phyloP scores from a whole-genome alignment of 2,888 invertebrate genomes.

The Lysandra coridon region DNA sequence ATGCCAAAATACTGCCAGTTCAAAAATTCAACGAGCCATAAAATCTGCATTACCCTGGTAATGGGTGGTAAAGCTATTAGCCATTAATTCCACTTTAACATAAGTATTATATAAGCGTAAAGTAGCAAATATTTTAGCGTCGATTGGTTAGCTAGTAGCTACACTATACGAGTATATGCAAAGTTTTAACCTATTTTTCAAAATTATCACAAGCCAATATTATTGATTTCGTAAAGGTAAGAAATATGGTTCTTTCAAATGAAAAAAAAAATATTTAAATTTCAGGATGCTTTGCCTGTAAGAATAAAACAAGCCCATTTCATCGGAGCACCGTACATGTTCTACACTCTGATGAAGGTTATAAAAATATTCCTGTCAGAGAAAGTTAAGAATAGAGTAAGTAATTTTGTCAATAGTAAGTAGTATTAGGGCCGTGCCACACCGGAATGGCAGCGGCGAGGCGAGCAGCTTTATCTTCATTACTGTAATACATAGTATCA shows the following conservation, averaged over 20 bases:
- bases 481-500: too few species aligned
- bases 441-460: too few species aligned
- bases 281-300: constrained; percentile 78
- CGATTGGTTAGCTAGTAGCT: too few species aligned
- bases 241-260: not conserved
- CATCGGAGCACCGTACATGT: constrained; percentile 69
- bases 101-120: too few species aligned
- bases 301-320: constrained; percentile 77
- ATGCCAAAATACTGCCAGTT: not conserved
- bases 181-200: too few species aligned
- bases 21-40: not conserved
- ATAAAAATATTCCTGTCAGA: constrained; percentile 62
- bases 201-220: too few species aligned
- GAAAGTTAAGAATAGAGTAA: not conserved
- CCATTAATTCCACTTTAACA: not conserved
- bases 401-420: not conserved
- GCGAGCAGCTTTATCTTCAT: too few species aligned
- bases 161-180: too few species aligned
- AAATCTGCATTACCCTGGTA: not conserved
- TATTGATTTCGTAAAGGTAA: too few species aligned
- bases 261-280: constrained; percentile 35
- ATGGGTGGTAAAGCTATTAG: not conserved
- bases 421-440: too few species aligned
- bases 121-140: too few species aligned
- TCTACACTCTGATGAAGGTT: constrained; percentile 72